phyloP scores from a whole-genome alignment of 2,797 vertebrate species.

The Lycodopsis pacificus region DNA sequence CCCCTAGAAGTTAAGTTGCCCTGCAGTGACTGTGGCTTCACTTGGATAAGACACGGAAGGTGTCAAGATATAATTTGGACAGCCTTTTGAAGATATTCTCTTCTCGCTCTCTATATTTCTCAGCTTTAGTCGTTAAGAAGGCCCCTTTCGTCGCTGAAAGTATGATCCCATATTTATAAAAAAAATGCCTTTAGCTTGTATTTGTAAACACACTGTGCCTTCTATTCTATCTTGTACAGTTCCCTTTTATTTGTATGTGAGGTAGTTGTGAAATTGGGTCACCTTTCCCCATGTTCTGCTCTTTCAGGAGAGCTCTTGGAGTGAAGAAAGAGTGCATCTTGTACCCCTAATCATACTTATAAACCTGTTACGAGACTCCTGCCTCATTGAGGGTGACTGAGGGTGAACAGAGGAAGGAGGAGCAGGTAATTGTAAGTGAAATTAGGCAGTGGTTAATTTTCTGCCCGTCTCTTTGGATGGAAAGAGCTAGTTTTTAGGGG shows the following conservation, averaged over 20 bases:
- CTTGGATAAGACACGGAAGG: slow-evolving; percentile 7
- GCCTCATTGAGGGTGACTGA: not conserved
- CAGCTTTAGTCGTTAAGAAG: not conserved
- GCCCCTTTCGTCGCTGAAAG: not conserved
- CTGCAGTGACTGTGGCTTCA: not conserved
- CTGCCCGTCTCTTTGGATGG: not conserved
- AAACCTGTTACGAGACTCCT: slow-evolving; percentile 36
- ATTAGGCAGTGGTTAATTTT: not conserved
- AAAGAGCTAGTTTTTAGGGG: not conserved
- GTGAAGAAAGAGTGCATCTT: slow-evolving; percentile 28
- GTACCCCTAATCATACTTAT: slow-evolving; percentile 26
- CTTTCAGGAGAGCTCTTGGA: slow-evolving; percentile 25
- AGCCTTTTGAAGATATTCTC: slow-evolving; percentile 11
- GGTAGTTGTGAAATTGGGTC: not conserved
- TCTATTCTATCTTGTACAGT: not conserved
- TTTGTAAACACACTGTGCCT: not conserved
- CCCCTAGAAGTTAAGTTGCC: no score
- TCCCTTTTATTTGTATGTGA: slow-evolving; percentile 1
- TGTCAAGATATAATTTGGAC: slow-evolving; percentile 36
- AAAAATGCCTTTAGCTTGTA: not conserved
- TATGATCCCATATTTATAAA: not conserved
- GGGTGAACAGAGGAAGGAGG: not conserved
- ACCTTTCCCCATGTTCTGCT: slow-evolving; percentile 1
- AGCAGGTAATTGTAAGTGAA: not conserved
- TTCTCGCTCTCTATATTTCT: not conserved